phyloP scores from a whole-genome alignment of 2,888 invertebrate species.

The Ellobium chinense region DNA sequence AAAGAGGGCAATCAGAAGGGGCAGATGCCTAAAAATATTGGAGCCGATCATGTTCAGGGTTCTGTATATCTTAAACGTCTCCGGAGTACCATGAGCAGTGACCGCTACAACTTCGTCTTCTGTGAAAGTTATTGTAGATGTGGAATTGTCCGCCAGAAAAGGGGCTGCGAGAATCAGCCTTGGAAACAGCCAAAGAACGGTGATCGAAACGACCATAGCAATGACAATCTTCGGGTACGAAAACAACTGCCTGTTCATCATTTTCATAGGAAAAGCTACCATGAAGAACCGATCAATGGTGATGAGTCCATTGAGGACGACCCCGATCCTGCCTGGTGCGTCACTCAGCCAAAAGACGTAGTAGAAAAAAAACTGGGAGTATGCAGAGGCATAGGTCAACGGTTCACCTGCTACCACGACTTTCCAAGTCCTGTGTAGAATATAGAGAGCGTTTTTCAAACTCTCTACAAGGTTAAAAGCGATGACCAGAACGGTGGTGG shows the following conservation, averaged over 20 bases:
- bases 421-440: background rate
- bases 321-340: background rate
- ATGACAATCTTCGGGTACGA: background rate
- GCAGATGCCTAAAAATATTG: background rate
- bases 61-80: too few relatives aligned
- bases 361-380: conserved; percentile 1
- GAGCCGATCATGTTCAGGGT: background rate
- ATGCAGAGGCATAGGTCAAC: background rate
- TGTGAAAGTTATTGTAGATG: background rate
- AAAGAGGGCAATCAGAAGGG: background rate
- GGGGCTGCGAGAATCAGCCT: background rate
- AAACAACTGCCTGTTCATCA: background rate
- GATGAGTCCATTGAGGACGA: background rate
- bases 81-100: too few relatives aligned
- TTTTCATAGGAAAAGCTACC: background rate
- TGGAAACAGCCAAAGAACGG: background rate
- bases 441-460: background rate
- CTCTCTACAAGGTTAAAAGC: background rate
- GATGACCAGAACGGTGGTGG: background rate
- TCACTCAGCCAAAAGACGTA: background rate
- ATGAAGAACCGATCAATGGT: background rate
- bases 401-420: background rate
- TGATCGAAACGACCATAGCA: background rate
- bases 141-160: background rate
- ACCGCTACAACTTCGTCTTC: background rate